A percentile compares a stretch with the other conserved stretches of the same genome.
phyloP scores from a whole-genome alignment of 92 coral and sea anemone species.

The Porites cylindrica region DNA sequence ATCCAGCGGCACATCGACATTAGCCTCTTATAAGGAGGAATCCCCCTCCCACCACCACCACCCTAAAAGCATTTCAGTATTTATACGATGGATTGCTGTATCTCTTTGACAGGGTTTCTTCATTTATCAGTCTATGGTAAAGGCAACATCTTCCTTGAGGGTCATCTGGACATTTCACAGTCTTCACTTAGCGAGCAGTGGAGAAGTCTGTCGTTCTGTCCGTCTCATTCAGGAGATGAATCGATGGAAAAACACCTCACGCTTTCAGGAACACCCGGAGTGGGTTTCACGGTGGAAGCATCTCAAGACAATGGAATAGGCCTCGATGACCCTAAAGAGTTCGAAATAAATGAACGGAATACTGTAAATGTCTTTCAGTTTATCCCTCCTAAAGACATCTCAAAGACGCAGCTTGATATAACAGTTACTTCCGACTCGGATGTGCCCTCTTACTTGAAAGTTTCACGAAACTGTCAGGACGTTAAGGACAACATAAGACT shows the following conservation, averaged over 20 bases:
- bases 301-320: neutral
- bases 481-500: neutral
- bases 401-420: conserved; percentile 21
- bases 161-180: conserved; percentile 15
- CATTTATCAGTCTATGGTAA: conserved; percentile 5
- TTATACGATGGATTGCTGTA: too few relatives aligned
- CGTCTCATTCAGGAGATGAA: neutral
- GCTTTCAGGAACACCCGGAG: conserved; percentile 69
- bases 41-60: too few relatives aligned
- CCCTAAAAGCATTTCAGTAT: neutral
- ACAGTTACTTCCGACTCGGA: conserved; percentile 8
- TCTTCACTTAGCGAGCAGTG: neutral
- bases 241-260: conserved; percentile 14
- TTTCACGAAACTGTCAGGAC: neutral
- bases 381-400: conserved; percentile 15
- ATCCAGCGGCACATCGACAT: too few relatives aligned
- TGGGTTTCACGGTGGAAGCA: conserved; percentile 47
- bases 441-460: conserved; percentile 1
- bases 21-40: too few relatives aligned
- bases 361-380: conserved; percentile 33
- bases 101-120: neutral
- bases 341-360: conserved; percentile 9
- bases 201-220: conserved; percentile 13
- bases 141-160: neutral
- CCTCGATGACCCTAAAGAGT: conserved; percentile 1